Conservation (phyloP, 2,888 invertebrate species). For the Synanthedon vespiformis region DNA sequence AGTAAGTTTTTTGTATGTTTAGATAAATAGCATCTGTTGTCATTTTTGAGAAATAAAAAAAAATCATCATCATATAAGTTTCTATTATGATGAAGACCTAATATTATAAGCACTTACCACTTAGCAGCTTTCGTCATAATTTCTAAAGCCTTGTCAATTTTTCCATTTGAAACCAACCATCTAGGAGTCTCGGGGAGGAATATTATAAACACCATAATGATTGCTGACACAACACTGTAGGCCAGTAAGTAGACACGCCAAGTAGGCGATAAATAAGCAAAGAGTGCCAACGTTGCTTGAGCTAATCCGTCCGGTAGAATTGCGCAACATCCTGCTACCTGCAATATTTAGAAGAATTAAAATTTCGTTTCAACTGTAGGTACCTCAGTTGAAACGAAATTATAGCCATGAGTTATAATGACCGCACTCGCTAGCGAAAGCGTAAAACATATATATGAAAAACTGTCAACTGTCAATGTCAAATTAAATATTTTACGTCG, state of each 20-base stretch:
- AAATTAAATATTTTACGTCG: too few relatives aligned
- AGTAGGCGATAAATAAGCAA: slow-evolving; percentile 27
- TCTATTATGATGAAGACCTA: background rate
- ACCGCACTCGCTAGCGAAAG: too few relatives aligned
- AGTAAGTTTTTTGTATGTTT: background rate
- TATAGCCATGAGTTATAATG: too few relatives aligned
- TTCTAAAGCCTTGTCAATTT: slow-evolving; percentile 20
- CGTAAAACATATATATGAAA: too few relatives aligned
- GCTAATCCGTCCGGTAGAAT: slow-evolving; percentile 25
- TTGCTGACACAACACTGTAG: slow-evolving; percentile 16
- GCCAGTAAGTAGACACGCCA: slow-evolving; percentile 28
- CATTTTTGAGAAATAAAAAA: too few relatives aligned
- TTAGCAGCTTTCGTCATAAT: slow-evolving; percentile 31
- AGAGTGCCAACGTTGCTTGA: slow-evolving; percentile 19
- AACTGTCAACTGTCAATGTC: too few relatives aligned
- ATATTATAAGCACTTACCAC: slow-evolving; percentile 20
- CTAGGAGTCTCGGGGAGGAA: slow-evolving; percentile 41
- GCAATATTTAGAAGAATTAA: too few relatives aligned
- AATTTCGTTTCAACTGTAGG: too few relatives aligned
- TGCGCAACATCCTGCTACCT: slow-evolving; percentile 16
- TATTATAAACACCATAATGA: slow-evolving; percentile 19
- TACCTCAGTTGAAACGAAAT: too few relatives aligned
- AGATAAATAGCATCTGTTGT: too few relatives aligned
- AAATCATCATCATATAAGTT: too few relatives aligned
- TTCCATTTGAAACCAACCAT: slow-evolving; percentile 35